phyloP scores from a whole-genome alignment of 2,888 invertebrate genomes.

The Slavum lentiscoides region DNA sequence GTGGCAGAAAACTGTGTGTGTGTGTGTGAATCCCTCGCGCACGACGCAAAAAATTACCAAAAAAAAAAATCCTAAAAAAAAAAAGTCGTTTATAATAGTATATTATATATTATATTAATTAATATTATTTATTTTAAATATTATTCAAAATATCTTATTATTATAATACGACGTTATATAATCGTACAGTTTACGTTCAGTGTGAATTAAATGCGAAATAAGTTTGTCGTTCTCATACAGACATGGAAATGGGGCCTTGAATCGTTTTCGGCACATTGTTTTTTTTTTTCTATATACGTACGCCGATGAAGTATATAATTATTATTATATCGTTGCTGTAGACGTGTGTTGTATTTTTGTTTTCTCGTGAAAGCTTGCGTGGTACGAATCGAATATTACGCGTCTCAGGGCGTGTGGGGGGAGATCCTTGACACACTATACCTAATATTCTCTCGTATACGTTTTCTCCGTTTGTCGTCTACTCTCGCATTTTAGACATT shows the following conservation, averaged over 20 bases:
- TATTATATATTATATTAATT: no score
- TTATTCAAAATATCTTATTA: no score
- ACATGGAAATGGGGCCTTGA: neutral
- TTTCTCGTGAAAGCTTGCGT: slow-evolving; percentile 32
- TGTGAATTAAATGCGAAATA: slow-evolving; percentile 13
- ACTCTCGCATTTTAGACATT: slow-evolving; percentile 9
- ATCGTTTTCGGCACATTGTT: slow-evolving; percentile 30
- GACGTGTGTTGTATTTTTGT: neutral
- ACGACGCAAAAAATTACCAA: no score
- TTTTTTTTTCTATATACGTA: neutral
- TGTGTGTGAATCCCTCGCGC: no score
- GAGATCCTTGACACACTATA: slow-evolving; percentile 36
- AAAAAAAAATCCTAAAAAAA: no score
- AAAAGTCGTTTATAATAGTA: no score
- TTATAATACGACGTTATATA: no score
- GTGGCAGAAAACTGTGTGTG: no score
- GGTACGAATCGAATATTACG: slow-evolving; percentile 7
- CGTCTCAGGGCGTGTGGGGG: no score
- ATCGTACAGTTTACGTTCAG: neutral
- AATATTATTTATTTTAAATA: no score
- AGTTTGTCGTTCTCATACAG: neutral
- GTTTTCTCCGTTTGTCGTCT: slow-evolving; percentile 16
- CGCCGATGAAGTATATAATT: neutral
- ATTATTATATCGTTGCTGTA: neutral
- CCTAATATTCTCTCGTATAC: slow-evolving; percentile 22